These are phyloP conservation scores for Echeneis naucrates DNA, from an alignment of 2,797 vertebrate species.

Conservation along the genomic window DNA sequence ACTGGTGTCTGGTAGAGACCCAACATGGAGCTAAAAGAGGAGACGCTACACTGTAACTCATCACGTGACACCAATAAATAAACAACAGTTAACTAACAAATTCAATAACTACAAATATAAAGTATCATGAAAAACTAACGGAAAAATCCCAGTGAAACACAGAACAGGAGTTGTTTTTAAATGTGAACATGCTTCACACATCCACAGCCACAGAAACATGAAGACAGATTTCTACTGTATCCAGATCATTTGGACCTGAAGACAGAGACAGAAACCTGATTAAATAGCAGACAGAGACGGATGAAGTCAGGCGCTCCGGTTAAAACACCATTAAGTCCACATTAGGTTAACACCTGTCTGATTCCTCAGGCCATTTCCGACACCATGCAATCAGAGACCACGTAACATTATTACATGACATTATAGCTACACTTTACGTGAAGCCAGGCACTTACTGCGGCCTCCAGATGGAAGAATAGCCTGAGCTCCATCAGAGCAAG, in stretches of 20 bases:
- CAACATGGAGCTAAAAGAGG: no score
- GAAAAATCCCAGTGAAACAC: no score
- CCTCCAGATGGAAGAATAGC: background rate
- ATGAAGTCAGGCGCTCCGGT: conserved; percentile 33
- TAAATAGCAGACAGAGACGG: conserved; percentile 13
- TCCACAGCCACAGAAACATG: conserved; percentile 8
- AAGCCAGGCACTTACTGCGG: conserved; percentile 15
- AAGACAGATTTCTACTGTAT: background rate
- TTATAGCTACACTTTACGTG: conserved; percentile 44
- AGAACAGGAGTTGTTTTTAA: no score
- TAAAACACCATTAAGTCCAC: conserved; percentile 59
- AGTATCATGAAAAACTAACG: no score
- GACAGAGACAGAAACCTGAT: conserved; percentile 30
- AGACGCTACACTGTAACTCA: no score
- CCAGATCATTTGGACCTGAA: background rate
- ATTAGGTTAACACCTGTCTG: conserved; percentile 56
- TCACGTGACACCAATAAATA: no score
- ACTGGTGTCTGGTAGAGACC: no score
- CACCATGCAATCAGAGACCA: conserved; percentile 31
- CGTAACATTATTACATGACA: conserved; percentile 25
- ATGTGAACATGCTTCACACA: conserved; percentile 4
- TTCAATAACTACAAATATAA: no score
- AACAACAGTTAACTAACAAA: no score
- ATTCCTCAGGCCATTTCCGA: conserved; percentile 45
- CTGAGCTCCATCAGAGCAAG: conserved; percentile 6